phyloP scores from a whole-genome alignment of 2,888 invertebrate genomes.

The Agrotis ipsilon region DNA sequence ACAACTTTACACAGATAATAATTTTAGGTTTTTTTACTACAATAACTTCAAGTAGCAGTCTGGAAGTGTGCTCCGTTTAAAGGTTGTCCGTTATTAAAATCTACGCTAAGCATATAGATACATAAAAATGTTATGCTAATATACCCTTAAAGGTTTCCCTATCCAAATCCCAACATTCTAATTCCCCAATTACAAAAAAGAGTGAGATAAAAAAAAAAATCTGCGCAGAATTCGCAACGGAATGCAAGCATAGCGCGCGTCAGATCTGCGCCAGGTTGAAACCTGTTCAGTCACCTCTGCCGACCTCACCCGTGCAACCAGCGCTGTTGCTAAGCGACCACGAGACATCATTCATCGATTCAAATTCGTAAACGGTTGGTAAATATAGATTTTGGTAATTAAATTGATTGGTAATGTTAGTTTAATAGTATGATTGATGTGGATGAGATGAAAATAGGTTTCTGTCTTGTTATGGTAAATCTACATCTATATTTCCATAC shows the following conservation, averaged over 20 bases:
- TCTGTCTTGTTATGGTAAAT: too few relatives aligned
- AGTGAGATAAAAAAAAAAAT: slow-evolving; percentile 38
- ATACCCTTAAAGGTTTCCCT: neutral
- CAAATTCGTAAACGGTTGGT: slow-evolving; percentile 10
- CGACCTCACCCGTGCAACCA: slow-evolving; percentile 54
- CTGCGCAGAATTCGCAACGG: slow-evolving; percentile 49
- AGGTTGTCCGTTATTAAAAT: too few relatives aligned
- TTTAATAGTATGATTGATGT: neutral
- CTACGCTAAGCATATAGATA: too few relatives aligned
- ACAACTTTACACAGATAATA: too few relatives aligned
- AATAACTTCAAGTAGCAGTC: too few relatives aligned
- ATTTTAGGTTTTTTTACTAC: too few relatives aligned
- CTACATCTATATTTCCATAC: too few relatives aligned
- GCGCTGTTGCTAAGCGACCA: slow-evolving; percentile 50
- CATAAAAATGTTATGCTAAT: neutral
- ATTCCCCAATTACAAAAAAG: slow-evolving; percentile 1
- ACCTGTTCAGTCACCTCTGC: slow-evolving; percentile 63
- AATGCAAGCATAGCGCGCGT: slow-evolving; percentile 57
- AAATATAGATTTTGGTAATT: slow-evolving; percentile 33
- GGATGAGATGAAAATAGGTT: neutral
- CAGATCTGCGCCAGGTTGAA: slow-evolving; percentile 48
- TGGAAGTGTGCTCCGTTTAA: too few relatives aligned
- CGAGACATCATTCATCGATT: slow-evolving; percentile 28
- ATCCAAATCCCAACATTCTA: neutral
- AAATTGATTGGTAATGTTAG: neutral